Evolutionary conservation across 2,797 vertebrate genomes (phyloP).

Genomic region (Liparis tanakae): DNA sequence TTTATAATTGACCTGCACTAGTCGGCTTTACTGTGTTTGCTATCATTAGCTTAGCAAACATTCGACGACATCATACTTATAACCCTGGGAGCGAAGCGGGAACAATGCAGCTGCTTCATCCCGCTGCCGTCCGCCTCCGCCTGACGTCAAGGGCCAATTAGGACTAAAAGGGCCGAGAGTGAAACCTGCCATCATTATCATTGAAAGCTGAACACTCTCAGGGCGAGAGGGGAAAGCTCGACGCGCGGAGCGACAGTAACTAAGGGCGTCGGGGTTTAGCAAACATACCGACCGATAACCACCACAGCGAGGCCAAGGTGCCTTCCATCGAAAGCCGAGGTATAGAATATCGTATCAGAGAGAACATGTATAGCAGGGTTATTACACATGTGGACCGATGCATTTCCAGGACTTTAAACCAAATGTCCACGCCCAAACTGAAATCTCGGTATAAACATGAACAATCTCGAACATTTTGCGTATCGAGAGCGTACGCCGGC

Average conservation of each 20-base stretch:
- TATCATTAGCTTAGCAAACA: neutral
- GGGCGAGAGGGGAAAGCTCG: neutral
- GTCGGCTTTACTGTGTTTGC: neutral
- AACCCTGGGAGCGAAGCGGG: neutral
- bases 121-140: neutral
- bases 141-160: neutral
- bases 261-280: neutral
- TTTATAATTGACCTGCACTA: neutral
- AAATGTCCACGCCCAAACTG: no score
- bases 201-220: neutral
- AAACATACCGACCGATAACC: neutral
- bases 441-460: no score
- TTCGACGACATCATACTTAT: neutral
- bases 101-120: neutral
- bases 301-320: neutral
- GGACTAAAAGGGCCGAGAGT: neutral
- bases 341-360: conserved; percentile 11
- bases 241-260: neutral
- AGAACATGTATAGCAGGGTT: no score
- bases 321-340: neutral
- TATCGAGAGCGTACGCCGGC: no score
- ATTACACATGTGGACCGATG: no score
- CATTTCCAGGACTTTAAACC: no score
- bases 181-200: neutral
- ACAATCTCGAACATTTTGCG: no score